Percentiles rank a stretch among this genome's conserved stretches.
phyloP scores from a whole-genome alignment of 2,113 vertebrate species.

The Zapus hudsonius region DNA sequence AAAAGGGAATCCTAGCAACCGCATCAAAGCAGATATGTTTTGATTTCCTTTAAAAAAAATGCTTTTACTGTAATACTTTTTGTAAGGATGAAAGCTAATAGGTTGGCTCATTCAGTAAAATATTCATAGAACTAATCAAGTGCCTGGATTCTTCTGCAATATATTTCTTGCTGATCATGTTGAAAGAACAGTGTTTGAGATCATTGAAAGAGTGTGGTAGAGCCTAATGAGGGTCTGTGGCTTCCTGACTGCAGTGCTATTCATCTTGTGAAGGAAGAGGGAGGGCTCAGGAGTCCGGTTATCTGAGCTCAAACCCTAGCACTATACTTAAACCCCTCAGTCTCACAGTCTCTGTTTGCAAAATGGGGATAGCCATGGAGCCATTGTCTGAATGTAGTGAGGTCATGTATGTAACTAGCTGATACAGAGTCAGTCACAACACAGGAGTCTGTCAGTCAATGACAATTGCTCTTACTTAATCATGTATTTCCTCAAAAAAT shows the following conservation, averaged over 20 bases:
- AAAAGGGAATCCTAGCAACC: slow-evolving; percentile 59
- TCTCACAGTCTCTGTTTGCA: slow-evolving; percentile 9
- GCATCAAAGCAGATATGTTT: slow-evolving; percentile 50
- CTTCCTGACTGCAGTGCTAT: not conserved
- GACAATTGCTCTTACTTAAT: not conserved
- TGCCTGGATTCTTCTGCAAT: slow-evolving; percentile 3
- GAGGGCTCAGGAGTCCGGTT: not conserved
- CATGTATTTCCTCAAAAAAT: slow-evolving; percentile 29
- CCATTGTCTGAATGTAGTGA: not conserved
- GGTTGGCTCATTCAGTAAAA: slow-evolving; percentile 10
- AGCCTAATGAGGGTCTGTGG: not conserved
- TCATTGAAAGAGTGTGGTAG: not conserved
- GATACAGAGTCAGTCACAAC: not conserved
- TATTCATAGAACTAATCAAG: slow-evolving; percentile 44
- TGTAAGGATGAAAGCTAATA: slow-evolving; percentile 52
- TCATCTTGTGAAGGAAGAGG: not conserved
- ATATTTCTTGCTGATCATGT: slow-evolving; percentile 29
- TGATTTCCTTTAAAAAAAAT: slow-evolving; percentile 25
- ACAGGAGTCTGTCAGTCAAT: not conserved
- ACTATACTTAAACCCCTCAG: not conserved
- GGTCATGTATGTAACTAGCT: not conserved
- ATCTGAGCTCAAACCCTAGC: not conserved
- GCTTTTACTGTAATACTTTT: slow-evolving; percentile 42
- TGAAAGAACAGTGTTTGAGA: slow-evolving; percentile 34
- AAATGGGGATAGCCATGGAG: not conserved